Conservation (phyloP, 2,113 vertebrate genomes). For the Zosterops japonicus region DNA sequence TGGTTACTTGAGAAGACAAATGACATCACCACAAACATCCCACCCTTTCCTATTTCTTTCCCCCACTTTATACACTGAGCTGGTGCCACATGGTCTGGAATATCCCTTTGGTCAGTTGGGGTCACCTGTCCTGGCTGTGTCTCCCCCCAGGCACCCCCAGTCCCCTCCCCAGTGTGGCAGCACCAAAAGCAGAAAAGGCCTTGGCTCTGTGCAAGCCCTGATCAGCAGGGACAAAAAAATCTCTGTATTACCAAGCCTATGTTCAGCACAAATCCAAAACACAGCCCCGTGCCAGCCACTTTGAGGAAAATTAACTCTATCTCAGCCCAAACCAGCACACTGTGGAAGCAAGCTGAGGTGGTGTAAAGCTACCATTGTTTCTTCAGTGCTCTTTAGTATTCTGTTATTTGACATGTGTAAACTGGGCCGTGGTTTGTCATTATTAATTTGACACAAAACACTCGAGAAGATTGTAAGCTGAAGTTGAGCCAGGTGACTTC, state of each 20-base stretch:
- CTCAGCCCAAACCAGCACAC: not conserved
- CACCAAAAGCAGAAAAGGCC: not conserved
- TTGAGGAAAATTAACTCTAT: not conserved
- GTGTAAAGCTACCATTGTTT: not conserved
- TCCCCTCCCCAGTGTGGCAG: not conserved
- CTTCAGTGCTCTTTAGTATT: not conserved
- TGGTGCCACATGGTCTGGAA: too few species aligned
- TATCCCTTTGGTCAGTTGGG: not conserved
- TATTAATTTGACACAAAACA: not conserved
- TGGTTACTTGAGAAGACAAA: not conserved
- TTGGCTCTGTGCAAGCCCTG: not conserved
- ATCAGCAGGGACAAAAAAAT: not conserved
- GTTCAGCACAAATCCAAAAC: not conserved
- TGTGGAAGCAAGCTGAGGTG: not conserved
- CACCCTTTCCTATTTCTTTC: not conserved
- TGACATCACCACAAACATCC: too few species aligned
- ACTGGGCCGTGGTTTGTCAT: not conserved
- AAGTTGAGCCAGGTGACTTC: not conserved
- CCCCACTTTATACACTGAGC: not conserved
- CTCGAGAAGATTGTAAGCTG: not conserved
- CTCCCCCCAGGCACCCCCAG: not conserved
- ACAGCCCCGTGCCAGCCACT: not conserved
- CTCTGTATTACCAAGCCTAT: fast-evolving
- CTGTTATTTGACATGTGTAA: not conserved
- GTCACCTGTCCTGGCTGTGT: too few species aligned